Conservation (phyloP, 2,888 invertebrate genomes). For the Andricus curvator region DNA sequence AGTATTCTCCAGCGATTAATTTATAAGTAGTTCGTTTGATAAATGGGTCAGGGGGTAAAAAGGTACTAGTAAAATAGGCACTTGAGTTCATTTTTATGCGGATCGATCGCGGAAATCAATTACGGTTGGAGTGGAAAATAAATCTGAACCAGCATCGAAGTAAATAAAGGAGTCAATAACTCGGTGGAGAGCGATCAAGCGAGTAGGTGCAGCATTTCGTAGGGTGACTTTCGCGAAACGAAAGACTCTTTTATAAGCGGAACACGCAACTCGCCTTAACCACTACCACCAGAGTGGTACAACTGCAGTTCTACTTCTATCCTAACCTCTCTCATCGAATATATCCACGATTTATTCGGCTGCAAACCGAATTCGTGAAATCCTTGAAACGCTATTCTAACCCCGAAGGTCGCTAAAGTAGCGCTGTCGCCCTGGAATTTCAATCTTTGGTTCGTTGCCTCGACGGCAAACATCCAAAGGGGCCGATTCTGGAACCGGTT, state of each 20-base stretch:
- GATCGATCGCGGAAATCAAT: constrained; percentile 35
- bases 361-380: constrained; percentile 49
- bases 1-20: background rate
- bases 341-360: constrained; percentile 58
- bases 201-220: constrained; percentile 49
- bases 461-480: constrained; percentile 55
- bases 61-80: constrained; percentile 20
- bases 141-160: constrained; percentile 36
- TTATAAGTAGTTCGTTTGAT: constrained; percentile 9
- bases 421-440: constrained; percentile 47
- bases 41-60: constrained; percentile 30
- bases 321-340: constrained; percentile 47
- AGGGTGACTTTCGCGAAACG: constrained; percentile 59
- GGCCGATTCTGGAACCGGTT: constrained; percentile 52
- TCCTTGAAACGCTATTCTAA: constrained; percentile 53
- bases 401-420: constrained; percentile 39
- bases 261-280: constrained; percentile 61
- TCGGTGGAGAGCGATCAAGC: constrained; percentile 39
- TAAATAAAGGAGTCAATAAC: constrained; percentile 40
- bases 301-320: constrained; percentile 45
- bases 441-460: constrained; percentile 58
- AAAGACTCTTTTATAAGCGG: constrained; percentile 64
- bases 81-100: constrained; percentile 27
- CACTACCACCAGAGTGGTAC: constrained; percentile 43
- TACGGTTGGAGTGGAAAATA: constrained; percentile 35